These are phyloP conservation scores for Drosophila varians DNA, from an alignment of 1,140 invertebrate species.

Conservation along the genomic window DNA sequence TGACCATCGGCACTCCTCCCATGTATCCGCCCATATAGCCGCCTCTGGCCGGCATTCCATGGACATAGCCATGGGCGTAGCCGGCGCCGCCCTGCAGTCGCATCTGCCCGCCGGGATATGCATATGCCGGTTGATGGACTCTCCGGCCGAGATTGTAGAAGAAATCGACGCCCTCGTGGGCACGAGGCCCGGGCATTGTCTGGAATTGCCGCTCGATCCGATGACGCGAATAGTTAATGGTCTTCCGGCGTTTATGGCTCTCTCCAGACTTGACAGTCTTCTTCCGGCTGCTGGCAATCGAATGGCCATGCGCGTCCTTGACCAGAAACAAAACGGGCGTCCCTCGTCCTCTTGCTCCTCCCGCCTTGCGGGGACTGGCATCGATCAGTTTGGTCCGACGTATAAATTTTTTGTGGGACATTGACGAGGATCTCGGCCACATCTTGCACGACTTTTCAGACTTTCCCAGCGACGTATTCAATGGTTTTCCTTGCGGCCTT, in stretches of 20 bases:
- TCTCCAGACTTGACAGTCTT: neutral
- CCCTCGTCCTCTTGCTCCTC: neutral
- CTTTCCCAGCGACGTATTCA: neutral
- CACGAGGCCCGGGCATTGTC: neutral
- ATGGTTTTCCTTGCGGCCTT: neutral
- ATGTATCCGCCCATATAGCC: neutral
- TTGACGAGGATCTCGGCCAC: neutral
- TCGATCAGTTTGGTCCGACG: conserved; percentile 4
- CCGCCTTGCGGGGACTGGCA: neutral
- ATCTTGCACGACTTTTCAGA: neutral
- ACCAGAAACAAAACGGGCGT: conserved; percentile 28
- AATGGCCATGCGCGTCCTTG: neutral
- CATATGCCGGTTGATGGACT: neutral
- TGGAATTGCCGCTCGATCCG: neutral
- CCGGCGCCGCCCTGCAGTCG: neutral
- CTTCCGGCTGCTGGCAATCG: too few species aligned
- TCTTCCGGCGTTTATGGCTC: neutral
- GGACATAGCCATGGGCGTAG: neutral
- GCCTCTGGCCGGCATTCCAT: neutral
- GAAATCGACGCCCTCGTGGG: conserved; percentile 31
- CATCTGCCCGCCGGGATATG: neutral
- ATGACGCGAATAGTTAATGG: neutral
- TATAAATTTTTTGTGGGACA: neutral
- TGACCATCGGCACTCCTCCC: too few species aligned
- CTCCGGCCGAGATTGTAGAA: conserved; percentile 26